Evolutionary conservation across 2,113 vertebrate genomes (phyloP).

Genomic region (Sylvilagus bachmani): DNA sequence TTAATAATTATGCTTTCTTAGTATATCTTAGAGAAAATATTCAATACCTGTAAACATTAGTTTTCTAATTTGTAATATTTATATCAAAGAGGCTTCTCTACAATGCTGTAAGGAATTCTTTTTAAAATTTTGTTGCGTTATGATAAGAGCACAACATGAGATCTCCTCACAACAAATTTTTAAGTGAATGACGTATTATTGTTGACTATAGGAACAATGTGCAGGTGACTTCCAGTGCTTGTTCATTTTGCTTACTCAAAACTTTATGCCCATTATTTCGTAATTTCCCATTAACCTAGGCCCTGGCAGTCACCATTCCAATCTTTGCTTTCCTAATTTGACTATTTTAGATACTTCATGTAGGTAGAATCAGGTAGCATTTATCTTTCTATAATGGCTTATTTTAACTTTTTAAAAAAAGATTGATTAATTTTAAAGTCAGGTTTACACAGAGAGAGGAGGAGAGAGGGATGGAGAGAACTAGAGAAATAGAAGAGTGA

Average conservation of each 20-base stretch:
- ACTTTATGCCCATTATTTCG: neutral
- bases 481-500: too few relatives aligned
- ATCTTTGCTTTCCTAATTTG: neutral
- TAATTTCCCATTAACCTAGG: neutral
- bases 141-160: neutral
- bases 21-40: neutral
- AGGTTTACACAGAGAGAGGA: too few relatives aligned
- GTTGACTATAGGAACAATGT: too few relatives aligned
- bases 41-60: neutral
- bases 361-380: neutral
- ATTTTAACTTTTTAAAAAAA: neutral
- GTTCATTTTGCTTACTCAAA: neutral
- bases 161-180: neutral
- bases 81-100: neutral
- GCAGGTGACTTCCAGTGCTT: neutral
- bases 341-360: neutral
- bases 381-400: neutral
- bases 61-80: slow-evolving; percentile 52
- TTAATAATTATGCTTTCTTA: slow-evolving; percentile 1
- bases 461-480: too few relatives aligned
- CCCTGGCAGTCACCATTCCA: neutral
- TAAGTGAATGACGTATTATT: neutral
- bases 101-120: neutral
- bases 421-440: too few relatives aligned
- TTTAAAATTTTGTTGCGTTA: neutral